Evolutionary conservation across 1,140 invertebrate genomes (phyloP).

Genomic region (Cydia strobilella): DNA sequence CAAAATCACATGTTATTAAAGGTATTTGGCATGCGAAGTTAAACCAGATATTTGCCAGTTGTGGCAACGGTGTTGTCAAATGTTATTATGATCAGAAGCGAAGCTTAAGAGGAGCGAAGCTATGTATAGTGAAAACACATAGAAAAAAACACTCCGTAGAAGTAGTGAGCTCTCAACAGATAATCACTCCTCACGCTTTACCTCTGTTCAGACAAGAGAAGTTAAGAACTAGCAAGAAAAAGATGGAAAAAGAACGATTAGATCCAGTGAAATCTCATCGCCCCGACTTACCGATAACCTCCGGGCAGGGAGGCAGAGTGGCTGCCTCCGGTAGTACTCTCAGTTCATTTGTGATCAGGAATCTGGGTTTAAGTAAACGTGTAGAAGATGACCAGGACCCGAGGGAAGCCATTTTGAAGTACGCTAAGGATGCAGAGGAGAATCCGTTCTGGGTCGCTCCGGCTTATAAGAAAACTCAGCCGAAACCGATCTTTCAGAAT

Average conservation of each 20-base stretch:
- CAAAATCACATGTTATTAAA: constrained; percentile 92
- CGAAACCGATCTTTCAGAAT: constrained; percentile 86
- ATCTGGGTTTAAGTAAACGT: constrained; percentile 95
- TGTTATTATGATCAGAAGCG: constrained; percentile 94
- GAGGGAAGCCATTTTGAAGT: constrained; percentile 97
- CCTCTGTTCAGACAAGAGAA: constrained; percentile 97
- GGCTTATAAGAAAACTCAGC: constrained; percentile 93
- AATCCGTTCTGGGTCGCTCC: constrained; percentile 98
- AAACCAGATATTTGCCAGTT: constrained; percentile 97
- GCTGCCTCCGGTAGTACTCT: constrained; percentile 97
- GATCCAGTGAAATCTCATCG: constrained; percentile 95
- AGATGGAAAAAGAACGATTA: constrained; percentile 94
- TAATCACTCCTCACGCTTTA: constrained; percentile 98
- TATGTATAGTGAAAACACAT: constrained; percentile 92
- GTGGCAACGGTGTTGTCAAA: constrained; percentile 94
- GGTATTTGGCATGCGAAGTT: constrained; percentile 97
- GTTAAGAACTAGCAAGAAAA: constrained; percentile 92
- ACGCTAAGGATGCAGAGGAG: constrained; percentile 97
- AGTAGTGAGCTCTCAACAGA: constrained; percentile 93
- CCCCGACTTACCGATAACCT: constrained; percentile 98
- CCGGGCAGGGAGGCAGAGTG: constrained; percentile 94
- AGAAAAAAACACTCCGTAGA: constrained; percentile 91
- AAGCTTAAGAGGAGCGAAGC: constrained; percentile 93
- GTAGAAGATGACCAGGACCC: constrained; percentile 98
- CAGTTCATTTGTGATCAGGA: constrained; percentile 98